Evolutionary conservation across 2,113 vertebrate species (phyloP), one percentile per base, ranked within the genome.

Genomic region (Rhinolophus sinicus): DNA sequence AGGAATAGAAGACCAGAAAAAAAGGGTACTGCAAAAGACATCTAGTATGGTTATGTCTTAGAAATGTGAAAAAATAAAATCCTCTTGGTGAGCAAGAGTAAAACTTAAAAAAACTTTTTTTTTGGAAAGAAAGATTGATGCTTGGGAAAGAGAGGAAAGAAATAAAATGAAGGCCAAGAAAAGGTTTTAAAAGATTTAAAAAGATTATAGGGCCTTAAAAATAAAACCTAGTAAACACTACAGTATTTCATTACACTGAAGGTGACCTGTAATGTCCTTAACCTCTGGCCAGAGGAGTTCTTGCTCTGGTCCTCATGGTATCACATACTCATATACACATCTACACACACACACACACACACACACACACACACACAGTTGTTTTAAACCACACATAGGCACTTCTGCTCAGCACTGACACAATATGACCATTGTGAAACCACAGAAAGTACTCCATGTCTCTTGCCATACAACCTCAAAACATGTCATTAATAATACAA

Each of bases 11-110:
- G 33, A 56, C 16, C 12, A 19, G 15, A 86, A 38, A 54, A 54
- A 14, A 92, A 64, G 13, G 33, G 21, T 16, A 24, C 28, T 19
- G 26, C 35, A 60, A 76, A 75, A 75, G 28, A 70, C 28, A 93
- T 28, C 12, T 65, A 81, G 16, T 38, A 35, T 78, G 44, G 12
- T 19, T 84, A 67, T 56, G 11, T 62, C 85, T 33, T 52, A 19
- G 16, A 78, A 90, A 92, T 65, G 28, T 90, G 33, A 90, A 93
- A 70, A 82, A 90, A 65, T 58, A 76, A 93, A 96, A 77, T 28
- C 15, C 16, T 21, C 16, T 75, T 58, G 38, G 47, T 81, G 19
- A 73, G 14, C 50, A 19, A 62, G 24, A 88, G 18, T 62, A 82
- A 88, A 67, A 89, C 10, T 80, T n/a, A 56, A 54, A 64, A n/a